Conservation (phyloP, 2,888 invertebrate species). For the Cartodere bifasciata region DNA sequence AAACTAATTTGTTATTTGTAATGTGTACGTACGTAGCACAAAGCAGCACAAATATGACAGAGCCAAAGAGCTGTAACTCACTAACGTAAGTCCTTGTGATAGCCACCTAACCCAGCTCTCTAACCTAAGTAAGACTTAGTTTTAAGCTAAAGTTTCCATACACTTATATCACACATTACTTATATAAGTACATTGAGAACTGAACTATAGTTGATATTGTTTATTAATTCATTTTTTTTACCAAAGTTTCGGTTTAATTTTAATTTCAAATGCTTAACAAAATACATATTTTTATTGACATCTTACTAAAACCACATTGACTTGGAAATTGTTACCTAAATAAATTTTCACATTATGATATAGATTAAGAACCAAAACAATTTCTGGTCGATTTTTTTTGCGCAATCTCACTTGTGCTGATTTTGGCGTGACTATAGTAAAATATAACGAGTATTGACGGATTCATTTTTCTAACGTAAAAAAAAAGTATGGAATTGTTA, state of each 20-base stretch:
- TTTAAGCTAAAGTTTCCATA: slow-evolving; percentile 24
- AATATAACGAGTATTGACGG: no score
- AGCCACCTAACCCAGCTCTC: slow-evolving; percentile 35
- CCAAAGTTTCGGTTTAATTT: no score
- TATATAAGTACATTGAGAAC: slow-evolving; percentile 1
- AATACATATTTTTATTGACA: not conserved
- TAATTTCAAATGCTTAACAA: no score
- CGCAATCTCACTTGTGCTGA: no score
- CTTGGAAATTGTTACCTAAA: no score
- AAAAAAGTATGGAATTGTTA: no score
- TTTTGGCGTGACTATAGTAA: no score
- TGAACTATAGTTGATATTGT: not conserved
- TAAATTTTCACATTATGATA: no score
- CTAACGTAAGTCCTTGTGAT: slow-evolving; percentile 35
- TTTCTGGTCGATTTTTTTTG: no score
- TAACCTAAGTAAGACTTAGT: slow-evolving; percentile 25
- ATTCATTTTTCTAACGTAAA: no score
- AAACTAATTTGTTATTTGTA: slow-evolving; percentile 23
- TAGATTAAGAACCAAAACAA: no score
- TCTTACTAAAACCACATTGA: not conserved
- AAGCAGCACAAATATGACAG: slow-evolving; percentile 23
- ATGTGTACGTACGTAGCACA: slow-evolving; percentile 32
- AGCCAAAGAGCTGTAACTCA: slow-evolving; percentile 36
- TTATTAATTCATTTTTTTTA: slow-evolving; percentile 1
- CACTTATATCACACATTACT: slow-evolving; percentile 21